These are phyloP conservation scores for Diadumene lineata DNA, from an alignment of 92 coral and sea anemone species.

Conservation along the genomic window DNA sequence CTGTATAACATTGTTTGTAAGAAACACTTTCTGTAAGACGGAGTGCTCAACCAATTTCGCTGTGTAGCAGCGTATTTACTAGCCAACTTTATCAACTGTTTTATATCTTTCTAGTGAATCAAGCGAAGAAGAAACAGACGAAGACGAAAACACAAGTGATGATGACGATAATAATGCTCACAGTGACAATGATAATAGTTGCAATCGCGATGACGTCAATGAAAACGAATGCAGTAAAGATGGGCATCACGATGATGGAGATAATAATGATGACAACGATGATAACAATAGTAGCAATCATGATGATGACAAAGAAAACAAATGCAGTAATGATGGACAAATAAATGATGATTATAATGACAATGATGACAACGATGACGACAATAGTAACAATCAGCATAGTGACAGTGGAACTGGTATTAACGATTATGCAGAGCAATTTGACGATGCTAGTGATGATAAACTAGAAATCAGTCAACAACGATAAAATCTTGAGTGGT, in stretches of 20 bases:
- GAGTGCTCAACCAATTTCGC: too few species aligned
- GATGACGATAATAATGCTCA: too few species aligned
- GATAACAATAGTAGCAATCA: background rate
- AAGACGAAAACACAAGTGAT: conserved; percentile 20
- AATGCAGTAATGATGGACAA: conserved; percentile 16
- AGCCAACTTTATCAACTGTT: too few species aligned
- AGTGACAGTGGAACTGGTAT: background rate
- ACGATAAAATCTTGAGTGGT: too few species aligned
- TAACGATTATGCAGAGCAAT: background rate
- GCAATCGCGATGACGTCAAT: background rate
- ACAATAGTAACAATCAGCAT: background rate
- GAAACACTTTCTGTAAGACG: too few species aligned
- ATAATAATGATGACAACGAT: conserved; percentile 2
- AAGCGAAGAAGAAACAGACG: conserved; percentile 41
- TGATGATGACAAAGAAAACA: conserved; percentile 1
- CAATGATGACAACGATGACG: conserved; percentile 18
- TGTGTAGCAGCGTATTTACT: too few species aligned
- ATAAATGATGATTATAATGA: conserved; percentile 14
- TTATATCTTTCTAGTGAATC: background rate
- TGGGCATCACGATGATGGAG: background rate
- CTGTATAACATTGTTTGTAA: too few species aligned
- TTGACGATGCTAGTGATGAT: background rate
- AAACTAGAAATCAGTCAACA: too few species aligned
- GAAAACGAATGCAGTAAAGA: conserved; percentile 11
- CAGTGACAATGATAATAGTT: conserved; percentile 3